These are phyloP conservation scores for Syritta pipiens DNA, from an alignment of 2,888 invertebrate genomes.

Conservation along the genomic window DNA sequence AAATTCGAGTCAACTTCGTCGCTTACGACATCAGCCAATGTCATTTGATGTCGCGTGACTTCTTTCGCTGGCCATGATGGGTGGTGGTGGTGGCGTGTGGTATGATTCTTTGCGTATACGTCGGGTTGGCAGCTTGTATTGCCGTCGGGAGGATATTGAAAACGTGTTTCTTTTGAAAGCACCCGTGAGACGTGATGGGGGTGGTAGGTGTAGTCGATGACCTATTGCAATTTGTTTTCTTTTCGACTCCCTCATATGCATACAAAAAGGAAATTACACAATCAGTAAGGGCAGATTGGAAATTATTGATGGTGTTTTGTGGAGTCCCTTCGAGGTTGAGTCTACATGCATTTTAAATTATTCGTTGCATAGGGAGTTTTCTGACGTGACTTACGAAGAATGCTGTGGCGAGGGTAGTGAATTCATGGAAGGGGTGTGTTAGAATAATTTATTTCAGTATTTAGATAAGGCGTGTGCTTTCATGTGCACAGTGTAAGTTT, in stretches of 20 bases:
- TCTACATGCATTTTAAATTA: neutral
- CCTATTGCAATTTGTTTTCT: constrained; percentile 2
- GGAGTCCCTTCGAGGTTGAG: neutral
- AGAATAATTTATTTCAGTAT: too few relatives aligned
- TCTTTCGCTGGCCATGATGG: neutral
- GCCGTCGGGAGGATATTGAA: neutral
- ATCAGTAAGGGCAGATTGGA: neutral
- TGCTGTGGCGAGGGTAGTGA: too few relatives aligned
- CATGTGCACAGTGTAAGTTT: too few relatives aligned
- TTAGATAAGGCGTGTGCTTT: too few relatives aligned
- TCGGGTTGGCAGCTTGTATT: neutral
- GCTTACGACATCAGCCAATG: constrained; percentile 28
- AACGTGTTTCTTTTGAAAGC: neutral
- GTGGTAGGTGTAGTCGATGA: constrained; percentile 22
- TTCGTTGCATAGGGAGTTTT: neutral
- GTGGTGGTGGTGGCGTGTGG: neutral
- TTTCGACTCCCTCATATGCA: too few relatives aligned
- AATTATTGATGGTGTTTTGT: neutral
- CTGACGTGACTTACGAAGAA: too few relatives aligned
- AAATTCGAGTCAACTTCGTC: constrained; percentile 28
- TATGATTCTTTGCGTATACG: neutral
- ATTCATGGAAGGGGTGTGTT: too few relatives aligned
- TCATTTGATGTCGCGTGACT: constrained; percentile 35
- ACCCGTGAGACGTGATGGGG: neutral
- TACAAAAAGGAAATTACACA: neutral